Evolutionary conservation across 2,888 invertebrate species (phyloP), one percentile per base, ranked within the genome.

Genomic region (Cantharis rustica): DNA sequence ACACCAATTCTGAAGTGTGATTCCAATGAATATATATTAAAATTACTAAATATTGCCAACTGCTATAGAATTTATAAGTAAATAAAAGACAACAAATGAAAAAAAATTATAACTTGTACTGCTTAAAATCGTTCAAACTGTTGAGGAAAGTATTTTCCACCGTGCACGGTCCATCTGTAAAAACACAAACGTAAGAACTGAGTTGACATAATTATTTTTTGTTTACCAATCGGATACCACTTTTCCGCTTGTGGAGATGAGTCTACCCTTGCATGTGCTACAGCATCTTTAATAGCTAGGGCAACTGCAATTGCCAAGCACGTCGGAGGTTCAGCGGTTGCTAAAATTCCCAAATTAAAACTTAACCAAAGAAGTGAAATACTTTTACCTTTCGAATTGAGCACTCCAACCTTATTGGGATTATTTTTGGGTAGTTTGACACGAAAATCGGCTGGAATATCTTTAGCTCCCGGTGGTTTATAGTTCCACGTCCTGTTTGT

Each of bases 351-450:
- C 7, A 13, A 0, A 66, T 66, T 13, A 10, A 13, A 66, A 20
- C n/a, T 66, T 9, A n/a, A 66, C 11, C 10, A n/a, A 13, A 4
- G 1, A 31, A 5, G 0, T 5, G 0, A 17, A 17, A 16, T 10
- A 2, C n/a, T 17, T 62, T 79, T 84, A 93, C 94, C 92, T 91
- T 95, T 95, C 0, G 95, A 94, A 74, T 94, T 90, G 79, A 95
- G 88, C 11, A 95, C 92, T 15, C 95, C 94, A 10, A 88, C 84
- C 0, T 90, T 89, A 86, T 95, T 95, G 10, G 90, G 88, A 20
- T 91, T 90, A 83, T 94, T 93, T 80, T 92, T 91, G 61, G 91
- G 88, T 79, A 95, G 91, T 79, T 92, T 92, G 4, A 95, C 89
- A 78, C 94, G 90, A 95, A 93, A 86, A 86, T 95, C 94, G 17